Percentiles rank a stretch among this genome's conserved stretches.
Conservation (phyloP, 2,888 invertebrate species). For the Apodemia zela region DNA sequence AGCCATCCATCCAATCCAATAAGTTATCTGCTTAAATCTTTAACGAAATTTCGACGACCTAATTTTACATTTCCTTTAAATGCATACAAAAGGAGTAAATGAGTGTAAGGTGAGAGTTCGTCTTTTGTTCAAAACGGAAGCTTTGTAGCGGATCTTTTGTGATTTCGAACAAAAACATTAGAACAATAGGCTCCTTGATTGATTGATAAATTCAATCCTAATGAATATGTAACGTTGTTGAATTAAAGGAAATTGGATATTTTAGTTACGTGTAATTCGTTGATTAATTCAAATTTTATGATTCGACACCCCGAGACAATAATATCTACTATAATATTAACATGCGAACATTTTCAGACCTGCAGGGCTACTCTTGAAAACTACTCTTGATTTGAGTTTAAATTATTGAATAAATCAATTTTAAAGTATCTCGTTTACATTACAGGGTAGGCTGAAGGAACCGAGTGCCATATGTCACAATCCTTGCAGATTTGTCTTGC, state of each 20-base stretch:
- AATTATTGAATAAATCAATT: too few relatives aligned
- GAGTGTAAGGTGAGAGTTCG: conserved; percentile 56
- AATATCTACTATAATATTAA: too few relatives aligned
- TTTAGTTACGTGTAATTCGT: background rate
- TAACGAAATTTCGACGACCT: conserved; percentile 2
- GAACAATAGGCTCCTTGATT: conserved; percentile 55
- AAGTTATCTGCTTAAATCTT: background rate
- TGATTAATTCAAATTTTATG: background rate
- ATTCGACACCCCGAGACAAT: too few relatives aligned
- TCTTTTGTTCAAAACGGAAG: conserved; percentile 45
- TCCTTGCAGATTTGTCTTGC: too few relatives aligned
- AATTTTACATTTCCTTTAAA: conserved; percentile 18
- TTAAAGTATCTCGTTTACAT: too few relatives aligned
- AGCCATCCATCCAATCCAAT: background rate
- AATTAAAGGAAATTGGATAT: conserved; percentile 5
- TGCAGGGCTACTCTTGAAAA: too few relatives aligned
- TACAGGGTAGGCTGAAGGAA: too few relatives aligned
- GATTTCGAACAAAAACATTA: conserved; percentile 49
- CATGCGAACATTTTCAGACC: too few relatives aligned
- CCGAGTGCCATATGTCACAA: too few relatives aligned
- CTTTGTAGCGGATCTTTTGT: conserved; percentile 51
- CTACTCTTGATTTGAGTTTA: too few relatives aligned
- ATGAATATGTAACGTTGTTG: conserved; percentile 20
- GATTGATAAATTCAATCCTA: conserved; percentile 57
- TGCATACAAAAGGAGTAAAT: conserved; percentile 46